phyloP scores from a whole-genome alignment of 2,113 vertebrate species.

The Corythornis vintsioides region DNA sequence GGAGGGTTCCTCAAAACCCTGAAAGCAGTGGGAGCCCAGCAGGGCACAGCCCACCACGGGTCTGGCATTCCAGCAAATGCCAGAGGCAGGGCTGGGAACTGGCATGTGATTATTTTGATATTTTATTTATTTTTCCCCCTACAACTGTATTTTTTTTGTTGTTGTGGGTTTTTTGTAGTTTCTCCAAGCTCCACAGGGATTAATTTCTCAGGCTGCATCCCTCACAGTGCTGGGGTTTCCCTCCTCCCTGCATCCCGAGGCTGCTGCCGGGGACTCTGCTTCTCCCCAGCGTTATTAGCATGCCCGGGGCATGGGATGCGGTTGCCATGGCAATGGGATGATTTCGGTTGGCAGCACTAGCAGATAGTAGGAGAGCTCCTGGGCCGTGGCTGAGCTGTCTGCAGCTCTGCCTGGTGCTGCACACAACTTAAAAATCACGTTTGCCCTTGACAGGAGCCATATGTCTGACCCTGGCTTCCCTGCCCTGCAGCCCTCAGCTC shows the following conservation, averaged over 20 bases:
- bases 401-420: not conserved
- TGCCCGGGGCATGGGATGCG: conserved; percentile 66
- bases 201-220: not conserved
- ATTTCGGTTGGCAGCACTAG: not conserved
- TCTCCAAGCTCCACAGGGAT: fast-evolving
- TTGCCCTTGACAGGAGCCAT: not conserved
- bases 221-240: not conserved
- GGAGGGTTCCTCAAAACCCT: not conserved
- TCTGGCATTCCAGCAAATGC: fast-evolving
- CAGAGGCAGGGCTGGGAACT: not conserved
- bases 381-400: not conserved
- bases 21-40: not conserved
- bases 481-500: no score
- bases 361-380: not conserved
- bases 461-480: fast-evolving
- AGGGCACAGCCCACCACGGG: not conserved
- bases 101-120: not conserved
- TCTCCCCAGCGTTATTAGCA: not conserved
- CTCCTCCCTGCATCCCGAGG: not conserved
- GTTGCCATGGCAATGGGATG: conserved; percentile 76
- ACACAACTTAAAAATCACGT: not conserved
- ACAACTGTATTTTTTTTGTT: fast-evolving
- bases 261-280: not conserved
- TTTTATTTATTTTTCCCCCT: not conserved
- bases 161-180: not conserved